Evolutionary conservation across 2,113 vertebrate species (phyloP), one percentile per base, ranked within the genome.

Genomic region (Corynorhinus townsendii): DNA sequence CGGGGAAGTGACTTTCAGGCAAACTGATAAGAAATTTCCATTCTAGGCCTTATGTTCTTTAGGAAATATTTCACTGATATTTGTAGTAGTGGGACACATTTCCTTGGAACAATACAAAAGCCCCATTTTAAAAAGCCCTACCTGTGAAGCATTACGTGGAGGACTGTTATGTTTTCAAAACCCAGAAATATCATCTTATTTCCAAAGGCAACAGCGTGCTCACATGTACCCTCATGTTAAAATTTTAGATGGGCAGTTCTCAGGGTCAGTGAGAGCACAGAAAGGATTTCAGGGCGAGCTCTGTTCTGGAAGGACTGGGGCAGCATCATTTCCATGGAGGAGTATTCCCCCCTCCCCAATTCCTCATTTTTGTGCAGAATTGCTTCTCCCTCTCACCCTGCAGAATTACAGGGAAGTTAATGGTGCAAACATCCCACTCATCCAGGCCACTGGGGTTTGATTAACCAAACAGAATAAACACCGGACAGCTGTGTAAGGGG

Each of bases 371-470:
- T 35, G 30, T 40, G 26, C 54, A 59, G 12, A 28, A 69, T 68
- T 30, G 47, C 56, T 17, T 59, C 38, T 72, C 56, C 69, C 76
- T 91, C 45, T n/a, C 59, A 19, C 87, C 89, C 75, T 82, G 19
- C 26, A 95, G 52, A 86, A 17, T 85, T 30, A 66, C 6, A 2
- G 52, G 85, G 86, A 92, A 72, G 66, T 22, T 89, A 89, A 91
- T 79, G 83, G 91, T 89, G 81, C 93, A 87, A 20, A 93, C 75
- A 95, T 83, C 69, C 93, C 38, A 7, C 94, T 96, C 52, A 72
- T 84, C 96, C 91, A 71, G 20, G 9, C 26, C 62, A 7, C n/a
- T 79, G 24, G 62, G 82, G 17, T 96, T 20, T 12, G 77, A 94
- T 43, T 82, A 47, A 4, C 62, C 33, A 49, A 92, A 94, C 84